These are phyloP conservation scores for Seladonia tumulorum DNA, from an alignment of 2,888 invertebrate genomes.

Conservation along the genomic window DNA sequence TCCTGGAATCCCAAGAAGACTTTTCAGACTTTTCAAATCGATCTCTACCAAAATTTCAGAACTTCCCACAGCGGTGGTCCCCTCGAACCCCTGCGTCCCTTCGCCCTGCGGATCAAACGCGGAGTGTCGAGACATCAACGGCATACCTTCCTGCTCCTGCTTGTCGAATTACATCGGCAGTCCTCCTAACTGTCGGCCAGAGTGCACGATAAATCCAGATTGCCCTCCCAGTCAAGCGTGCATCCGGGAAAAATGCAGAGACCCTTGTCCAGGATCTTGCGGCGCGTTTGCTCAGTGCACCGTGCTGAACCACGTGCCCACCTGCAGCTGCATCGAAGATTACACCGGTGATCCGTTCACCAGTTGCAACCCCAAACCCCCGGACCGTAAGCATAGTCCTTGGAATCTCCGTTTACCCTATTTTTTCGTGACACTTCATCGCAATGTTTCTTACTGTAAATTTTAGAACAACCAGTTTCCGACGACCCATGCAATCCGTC, in stretches of 20 bases:
- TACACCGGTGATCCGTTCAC: slow-evolving; percentile 94
- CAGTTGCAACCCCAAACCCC: slow-evolving; percentile 85
- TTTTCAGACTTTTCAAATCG: background rate
- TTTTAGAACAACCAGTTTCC: slow-evolving; percentile 55
- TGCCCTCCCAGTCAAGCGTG: slow-evolving; percentile 90
- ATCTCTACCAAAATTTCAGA: slow-evolving; percentile 82
- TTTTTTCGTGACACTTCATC: background rate
- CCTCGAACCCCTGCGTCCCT: slow-evolving; percentile 90
- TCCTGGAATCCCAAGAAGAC: background rate
- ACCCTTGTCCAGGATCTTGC: slow-evolving; percentile 90
- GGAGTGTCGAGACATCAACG: slow-evolving; percentile 87
- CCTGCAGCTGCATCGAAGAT: slow-evolving; percentile 91
- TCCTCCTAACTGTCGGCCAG: slow-evolving; percentile 90
- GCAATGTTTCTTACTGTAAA: background rate
- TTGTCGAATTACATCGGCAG: slow-evolving; percentile 89
- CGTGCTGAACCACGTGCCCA: slow-evolving; percentile 92
- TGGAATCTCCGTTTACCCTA: background rate
- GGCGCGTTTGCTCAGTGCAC: slow-evolving; percentile 90
- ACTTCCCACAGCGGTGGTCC: slow-evolving; percentile 87
- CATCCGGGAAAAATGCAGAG: slow-evolving; percentile 91
- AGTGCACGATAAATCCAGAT: slow-evolving; percentile 89
- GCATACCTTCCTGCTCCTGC: slow-evolving; percentile 90
- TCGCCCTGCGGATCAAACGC: slow-evolving; percentile 92
- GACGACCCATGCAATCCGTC: slow-evolving; percentile 90
- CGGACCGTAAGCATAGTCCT: slow-evolving; percentile 48